These are phyloP conservation scores for Columba livia DNA, from an alignment of 2,113 vertebrate genomes.

Conservation along the genomic window DNA sequence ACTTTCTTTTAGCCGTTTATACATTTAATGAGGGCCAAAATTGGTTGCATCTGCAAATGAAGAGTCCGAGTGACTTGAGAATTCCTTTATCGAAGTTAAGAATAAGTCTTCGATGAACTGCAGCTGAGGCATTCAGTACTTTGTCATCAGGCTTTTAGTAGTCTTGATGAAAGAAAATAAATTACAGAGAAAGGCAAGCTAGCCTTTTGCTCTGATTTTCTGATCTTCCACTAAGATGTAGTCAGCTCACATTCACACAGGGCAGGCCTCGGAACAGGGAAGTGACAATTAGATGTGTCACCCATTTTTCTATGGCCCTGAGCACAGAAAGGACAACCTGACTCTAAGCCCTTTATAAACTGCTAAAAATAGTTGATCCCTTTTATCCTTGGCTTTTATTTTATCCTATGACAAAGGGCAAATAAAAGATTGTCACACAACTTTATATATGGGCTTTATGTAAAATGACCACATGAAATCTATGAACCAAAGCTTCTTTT, in stretches of 20 bases:
- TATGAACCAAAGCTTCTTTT: neutral
- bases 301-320: neutral
- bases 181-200: neutral
- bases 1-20: neutral
- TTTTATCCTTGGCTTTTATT: conserved; percentile 20
- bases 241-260: neutral
- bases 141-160: neutral
- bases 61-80: neutral
- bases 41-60: neutral
- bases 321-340: neutral
- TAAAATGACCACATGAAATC: neutral
- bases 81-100: neutral
- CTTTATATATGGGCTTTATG: neutral
- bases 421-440: neutral
- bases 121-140: neutral
- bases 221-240: neutral
- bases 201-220: neutral
- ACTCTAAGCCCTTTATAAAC: neutral
- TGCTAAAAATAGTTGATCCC: neutral
- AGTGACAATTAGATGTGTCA: neutral
- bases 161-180: neutral
- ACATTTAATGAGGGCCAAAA: neutral
- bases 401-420: neutral
- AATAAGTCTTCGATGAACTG: neutral
- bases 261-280: neutral